Percentiles rank a stretch among this genome's conserved stretches.
These are phyloP conservation scores for Grammomys dolichurus DNA, from an alignment of 2,113 vertebrate genomes.

Conservation along the genomic window DNA sequence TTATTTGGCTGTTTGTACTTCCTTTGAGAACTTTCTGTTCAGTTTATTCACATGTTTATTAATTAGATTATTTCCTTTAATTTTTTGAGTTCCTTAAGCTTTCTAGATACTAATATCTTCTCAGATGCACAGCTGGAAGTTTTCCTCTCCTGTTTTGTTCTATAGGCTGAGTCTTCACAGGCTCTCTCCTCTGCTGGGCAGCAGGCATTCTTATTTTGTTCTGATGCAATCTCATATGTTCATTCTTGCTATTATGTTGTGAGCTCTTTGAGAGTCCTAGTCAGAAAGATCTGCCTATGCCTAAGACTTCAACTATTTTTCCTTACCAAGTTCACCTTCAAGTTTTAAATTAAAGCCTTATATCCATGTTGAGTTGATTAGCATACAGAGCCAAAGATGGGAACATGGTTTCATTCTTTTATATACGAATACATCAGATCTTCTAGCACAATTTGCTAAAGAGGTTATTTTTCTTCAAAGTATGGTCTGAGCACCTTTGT, in stretches of 20 bases:
- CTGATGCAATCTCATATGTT: not conserved
- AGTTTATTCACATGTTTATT: not conserved
- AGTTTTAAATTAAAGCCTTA: not conserved
- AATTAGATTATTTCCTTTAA: not conserved
- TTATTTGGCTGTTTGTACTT: not conserved
- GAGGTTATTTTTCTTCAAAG: not conserved
- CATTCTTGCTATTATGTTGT: not conserved
- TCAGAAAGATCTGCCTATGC: not conserved
- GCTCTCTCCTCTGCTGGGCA: not conserved
- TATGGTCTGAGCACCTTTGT: not conserved
- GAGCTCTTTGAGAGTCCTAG: not conserved
- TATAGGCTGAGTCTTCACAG: not conserved
- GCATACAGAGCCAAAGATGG: not conserved
- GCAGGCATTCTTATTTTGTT: not conserved
- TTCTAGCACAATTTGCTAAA: not conserved
- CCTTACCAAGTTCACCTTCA: not conserved
- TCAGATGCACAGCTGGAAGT: not conserved
- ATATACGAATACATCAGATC: no score
- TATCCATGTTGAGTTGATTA: not conserved
- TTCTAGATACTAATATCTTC: not conserved
- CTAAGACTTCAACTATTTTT: not conserved
- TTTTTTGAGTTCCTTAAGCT: not conserved
- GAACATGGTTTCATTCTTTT: not conserved
- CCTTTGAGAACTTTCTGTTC: not conserved
- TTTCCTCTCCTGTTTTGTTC: not conserved